A percentile compares a stretch with the other conserved stretches of the same genome.
Evolutionary conservation across 2,888 invertebrate species (phyloP).

Genomic region (Heliconius ethilla): DNA sequence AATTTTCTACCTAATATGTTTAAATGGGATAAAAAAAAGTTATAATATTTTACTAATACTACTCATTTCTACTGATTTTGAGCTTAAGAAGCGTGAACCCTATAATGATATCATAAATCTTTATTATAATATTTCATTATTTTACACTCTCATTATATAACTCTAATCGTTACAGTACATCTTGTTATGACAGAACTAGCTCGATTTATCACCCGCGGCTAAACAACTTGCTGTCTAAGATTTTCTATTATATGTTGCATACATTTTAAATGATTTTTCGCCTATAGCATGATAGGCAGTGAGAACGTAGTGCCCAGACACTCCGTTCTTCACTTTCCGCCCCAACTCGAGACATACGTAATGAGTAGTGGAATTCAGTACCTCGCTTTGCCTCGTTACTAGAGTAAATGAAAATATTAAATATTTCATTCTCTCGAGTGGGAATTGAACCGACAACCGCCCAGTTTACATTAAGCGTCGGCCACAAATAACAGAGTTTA

Average conservation of each 20-base stretch:
- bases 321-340: neutral
- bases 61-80: neutral
- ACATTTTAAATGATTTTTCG: neutral
- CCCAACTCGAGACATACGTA: neutral
- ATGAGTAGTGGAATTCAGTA: neutral
- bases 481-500: neutral
- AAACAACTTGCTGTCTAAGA: neutral
- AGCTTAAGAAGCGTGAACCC: neutral
- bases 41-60: neutral
- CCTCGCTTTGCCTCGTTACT: neutral
- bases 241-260: neutral
- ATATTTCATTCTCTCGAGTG: neutral
- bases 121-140: conserved; percentile 26
- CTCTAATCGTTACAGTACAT: conserved; percentile 16
- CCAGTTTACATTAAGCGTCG: neutral
- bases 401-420: neutral
- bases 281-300: neutral
- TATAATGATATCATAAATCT: neutral
- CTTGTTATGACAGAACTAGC: conserved; percentile 16
- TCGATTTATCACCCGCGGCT: conserved; percentile 26
- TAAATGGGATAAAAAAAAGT: neutral
- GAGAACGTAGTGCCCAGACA: neutral
- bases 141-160: conserved; percentile 22
- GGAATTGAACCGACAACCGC: neutral
- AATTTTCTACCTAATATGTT: too few species aligned